Conservation (phyloP, 1,140 invertebrate species). For the Pogonomyrmex barbatus region DNA sequence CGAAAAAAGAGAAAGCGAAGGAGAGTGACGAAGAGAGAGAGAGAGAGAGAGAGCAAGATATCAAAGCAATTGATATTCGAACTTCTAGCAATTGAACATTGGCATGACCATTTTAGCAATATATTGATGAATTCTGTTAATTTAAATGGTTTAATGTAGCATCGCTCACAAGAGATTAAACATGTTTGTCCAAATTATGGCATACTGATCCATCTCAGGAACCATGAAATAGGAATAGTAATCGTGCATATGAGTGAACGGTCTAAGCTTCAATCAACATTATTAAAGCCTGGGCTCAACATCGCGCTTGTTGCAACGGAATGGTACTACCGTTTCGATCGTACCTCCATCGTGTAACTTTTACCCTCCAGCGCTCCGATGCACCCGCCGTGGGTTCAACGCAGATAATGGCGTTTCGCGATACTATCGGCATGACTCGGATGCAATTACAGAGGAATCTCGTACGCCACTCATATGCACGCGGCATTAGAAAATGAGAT, state of each 20-base stretch:
- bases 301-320: slow-evolving; percentile 73
- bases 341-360: slow-evolving; percentile 47
- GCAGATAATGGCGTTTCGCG: slow-evolving; percentile 78
- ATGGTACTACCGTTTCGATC: neutral
- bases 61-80: neutral
- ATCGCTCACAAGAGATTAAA: neutral
- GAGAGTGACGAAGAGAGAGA: neutral
- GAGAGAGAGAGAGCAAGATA: neutral
- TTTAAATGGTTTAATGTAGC: neutral
- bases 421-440: slow-evolving; percentile 78
- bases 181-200: neutral
- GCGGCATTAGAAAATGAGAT: slow-evolving; percentile 46
- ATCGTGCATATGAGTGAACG: slow-evolving; percentile 37
- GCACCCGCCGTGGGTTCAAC: slow-evolving; percentile 4
- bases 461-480: slow-evolving; percentile 21
- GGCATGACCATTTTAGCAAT: neutral
- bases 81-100: neutral
- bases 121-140: neutral
- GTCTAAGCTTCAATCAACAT: slow-evolving; percentile 82
- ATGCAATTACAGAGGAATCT: slow-evolving; percentile 78
- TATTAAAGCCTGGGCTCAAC: slow-evolving; percentile 79
- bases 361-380: slow-evolving; percentile 48
- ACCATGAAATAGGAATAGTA: slow-evolving; percentile 13
- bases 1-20: too few species aligned
- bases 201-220: neutral